These are phyloP conservation scores for Meandrusa payeni DNA, from an alignment of 2,888 invertebrate genomes.

Conservation along the genomic window DNA sequence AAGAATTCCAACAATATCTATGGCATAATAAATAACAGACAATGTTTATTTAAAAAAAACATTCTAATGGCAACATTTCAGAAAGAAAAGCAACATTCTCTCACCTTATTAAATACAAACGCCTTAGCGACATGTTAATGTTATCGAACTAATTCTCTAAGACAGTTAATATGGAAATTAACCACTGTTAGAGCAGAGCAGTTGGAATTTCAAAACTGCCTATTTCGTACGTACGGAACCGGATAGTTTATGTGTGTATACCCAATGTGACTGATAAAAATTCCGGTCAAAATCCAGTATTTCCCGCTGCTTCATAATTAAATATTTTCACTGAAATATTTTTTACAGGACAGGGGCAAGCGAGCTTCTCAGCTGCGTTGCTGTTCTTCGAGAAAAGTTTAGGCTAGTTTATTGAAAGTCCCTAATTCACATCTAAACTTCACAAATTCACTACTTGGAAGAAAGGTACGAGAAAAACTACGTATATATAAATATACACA, in stretches of 20 bases:
- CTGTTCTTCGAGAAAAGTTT: too few relatives aligned
- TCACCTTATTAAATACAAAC: slow-evolving; percentile 10
- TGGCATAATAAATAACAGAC: too few relatives aligned
- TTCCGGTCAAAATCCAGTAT: slow-evolving; percentile 1
- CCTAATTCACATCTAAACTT: too few relatives aligned
- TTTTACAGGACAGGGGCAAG: too few relatives aligned
- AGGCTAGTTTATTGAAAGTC: too few relatives aligned
- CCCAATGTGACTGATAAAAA: slow-evolving; percentile 11
- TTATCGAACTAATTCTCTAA: slow-evolving; percentile 23
- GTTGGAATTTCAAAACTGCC: slow-evolving; percentile 19
- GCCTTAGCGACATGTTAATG: slow-evolving; percentile 13
- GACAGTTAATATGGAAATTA: slow-evolving; percentile 25
- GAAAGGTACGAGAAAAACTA: too few relatives aligned
- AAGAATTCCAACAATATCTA: too few relatives aligned
- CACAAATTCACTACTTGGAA: too few relatives aligned
- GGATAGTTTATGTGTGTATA: slow-evolving; percentile 5
- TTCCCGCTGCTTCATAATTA: not conserved
- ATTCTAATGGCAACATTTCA: not conserved
- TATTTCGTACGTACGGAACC: slow-evolving; percentile 18
- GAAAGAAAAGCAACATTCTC: slow-evolving; percentile 11
- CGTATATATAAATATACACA: too few relatives aligned
- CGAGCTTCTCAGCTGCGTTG: too few relatives aligned
- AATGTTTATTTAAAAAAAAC: too few relatives aligned
- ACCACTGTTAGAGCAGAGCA: slow-evolving; percentile 13
- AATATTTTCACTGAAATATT: slow-evolving; percentile 16